These are phyloP conservation scores for Cheumatopsyche charites DNA, from an alignment of 1,140 invertebrate genomes.

Conservation along the genomic window DNA sequence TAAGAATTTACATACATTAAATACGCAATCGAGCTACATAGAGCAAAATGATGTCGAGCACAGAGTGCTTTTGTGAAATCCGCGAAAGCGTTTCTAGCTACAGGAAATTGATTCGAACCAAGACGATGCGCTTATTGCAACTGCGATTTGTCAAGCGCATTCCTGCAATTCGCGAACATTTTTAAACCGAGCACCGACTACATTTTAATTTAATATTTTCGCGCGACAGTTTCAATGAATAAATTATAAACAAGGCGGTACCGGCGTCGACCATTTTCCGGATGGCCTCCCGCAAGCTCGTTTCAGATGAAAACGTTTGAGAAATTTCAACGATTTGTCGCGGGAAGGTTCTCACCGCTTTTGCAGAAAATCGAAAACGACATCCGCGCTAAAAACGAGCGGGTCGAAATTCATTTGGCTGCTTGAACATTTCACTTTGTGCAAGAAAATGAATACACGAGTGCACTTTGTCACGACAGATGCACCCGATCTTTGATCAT, in stretches of 20 bases:
- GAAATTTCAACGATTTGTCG: conserved; percentile 26
- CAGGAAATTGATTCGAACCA: no score
- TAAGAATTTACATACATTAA: no score
- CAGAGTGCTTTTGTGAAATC: no score
- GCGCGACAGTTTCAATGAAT: conserved; percentile 9
- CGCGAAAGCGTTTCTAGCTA: no score
- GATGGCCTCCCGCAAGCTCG: background rate
- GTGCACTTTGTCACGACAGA: conserved; percentile 22
- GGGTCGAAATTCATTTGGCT: conserved; percentile 30
- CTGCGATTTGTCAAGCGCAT: no score
- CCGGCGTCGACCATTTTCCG: background rate
- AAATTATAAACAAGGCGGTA: conserved; percentile 5
- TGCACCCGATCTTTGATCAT: conserved; percentile 25
- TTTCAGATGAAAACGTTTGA: conserved; percentile 15
- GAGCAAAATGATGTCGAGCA: no score
- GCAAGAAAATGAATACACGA: background rate
- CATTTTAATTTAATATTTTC: background rate
- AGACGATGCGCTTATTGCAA: no score
- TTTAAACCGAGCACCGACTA: no score
- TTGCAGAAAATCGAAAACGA: no score
- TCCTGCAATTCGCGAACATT: no score
- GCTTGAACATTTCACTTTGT: conserved; percentile 24
- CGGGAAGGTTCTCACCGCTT: background rate
- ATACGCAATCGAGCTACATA: no score
- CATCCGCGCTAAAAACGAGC: no score